Percentiles rank a stretch among this genome's conserved stretches.
Conservation (phyloP, 2,797 vertebrate genomes). For the Rhincodon typus region DNA sequence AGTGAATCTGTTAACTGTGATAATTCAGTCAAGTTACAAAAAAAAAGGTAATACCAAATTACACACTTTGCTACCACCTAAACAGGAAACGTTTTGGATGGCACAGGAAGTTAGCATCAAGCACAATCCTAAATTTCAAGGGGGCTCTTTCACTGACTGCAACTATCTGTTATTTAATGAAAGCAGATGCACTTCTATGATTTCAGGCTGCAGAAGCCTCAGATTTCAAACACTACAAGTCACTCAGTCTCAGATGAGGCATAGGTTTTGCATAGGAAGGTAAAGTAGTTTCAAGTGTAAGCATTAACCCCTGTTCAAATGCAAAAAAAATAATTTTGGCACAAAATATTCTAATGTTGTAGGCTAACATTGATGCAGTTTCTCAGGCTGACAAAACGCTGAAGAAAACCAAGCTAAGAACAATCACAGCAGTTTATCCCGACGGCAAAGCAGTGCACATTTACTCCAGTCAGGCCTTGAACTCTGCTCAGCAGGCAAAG, state of each 20-base stretch:
- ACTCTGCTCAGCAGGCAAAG: conserved; percentile 55
- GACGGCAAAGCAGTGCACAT: conserved; percentile 51
- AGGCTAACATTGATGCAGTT: conserved; percentile 60
- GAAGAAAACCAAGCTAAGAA: conserved; percentile 43
- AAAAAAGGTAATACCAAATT: neutral
- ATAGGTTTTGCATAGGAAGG: neutral
- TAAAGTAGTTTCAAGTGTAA: neutral
- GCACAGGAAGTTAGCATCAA: neutral
- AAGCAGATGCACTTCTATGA: neutral
- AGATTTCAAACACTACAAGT: neutral
- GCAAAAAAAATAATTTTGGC: neutral
- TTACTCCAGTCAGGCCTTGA: conserved; percentile 67
- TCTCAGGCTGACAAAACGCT: conserved; percentile 45
- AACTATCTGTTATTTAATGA: neutral
- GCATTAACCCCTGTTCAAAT: neutral
- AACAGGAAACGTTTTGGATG: neutral
- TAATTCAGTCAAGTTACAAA: neutral
- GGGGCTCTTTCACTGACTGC: neutral
- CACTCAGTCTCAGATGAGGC: too few species aligned
- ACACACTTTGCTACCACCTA: neutral
- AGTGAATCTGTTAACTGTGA: neutral
- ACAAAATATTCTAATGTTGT: conserved; percentile 37
- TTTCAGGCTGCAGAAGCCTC: neutral
- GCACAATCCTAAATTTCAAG: neutral
- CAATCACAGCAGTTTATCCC: conserved; percentile 44